Base-by-base conservation (phyloP, 2,113 vertebrate species). In the Ibidorhyncha struthersii region DNA sequence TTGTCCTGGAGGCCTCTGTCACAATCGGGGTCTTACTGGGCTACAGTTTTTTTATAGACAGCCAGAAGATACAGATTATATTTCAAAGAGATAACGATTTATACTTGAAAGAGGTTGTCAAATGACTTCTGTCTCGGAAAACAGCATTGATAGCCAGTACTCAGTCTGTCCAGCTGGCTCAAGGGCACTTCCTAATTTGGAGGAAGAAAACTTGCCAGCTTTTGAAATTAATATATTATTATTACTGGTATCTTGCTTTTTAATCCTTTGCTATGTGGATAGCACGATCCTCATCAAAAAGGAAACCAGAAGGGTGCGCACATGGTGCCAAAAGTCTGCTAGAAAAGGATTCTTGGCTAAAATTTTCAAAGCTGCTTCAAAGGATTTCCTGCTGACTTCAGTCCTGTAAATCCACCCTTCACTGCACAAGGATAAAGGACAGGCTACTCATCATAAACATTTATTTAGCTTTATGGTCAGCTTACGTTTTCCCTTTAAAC, bases 301-400 rank as follows among this genome's bases (percentile, higher is more conserved):
- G 40, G 63, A 79, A 96, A 86, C 49, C 93, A 96, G 89, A 95
- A 91, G 83, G 63, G 36, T 89, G 40, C 3, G 5, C 27, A 87
- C 22, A 65, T 14, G 47, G 59, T 96, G 88, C 92, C 76, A 89
- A 82, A 86, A 95, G 30, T 87, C 85, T 94, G 65, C 41, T 92
- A 89, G 79, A 80, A 92, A 83, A 96, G 29, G 47, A 76, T 67
- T 79, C 73, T 96, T 96, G 89, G 89, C 76, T 86, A 81, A 81
- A 79, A 84, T 86, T 92, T 95, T 92, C 50, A 55, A 94, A 90
- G 45, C 52, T 78, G 63, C 38, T 83, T 91, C 65, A 89, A 91
- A 89, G 65, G 65, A 67, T 96, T 96, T 93, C 90, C 91, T 84
- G 73, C 69, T 93, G 83, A 84, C 47, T 95, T 84, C 77, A 91